Evolutionary conservation across 2,888 invertebrate species (phyloP).

Genomic region (Drosophila colorata): DNA sequence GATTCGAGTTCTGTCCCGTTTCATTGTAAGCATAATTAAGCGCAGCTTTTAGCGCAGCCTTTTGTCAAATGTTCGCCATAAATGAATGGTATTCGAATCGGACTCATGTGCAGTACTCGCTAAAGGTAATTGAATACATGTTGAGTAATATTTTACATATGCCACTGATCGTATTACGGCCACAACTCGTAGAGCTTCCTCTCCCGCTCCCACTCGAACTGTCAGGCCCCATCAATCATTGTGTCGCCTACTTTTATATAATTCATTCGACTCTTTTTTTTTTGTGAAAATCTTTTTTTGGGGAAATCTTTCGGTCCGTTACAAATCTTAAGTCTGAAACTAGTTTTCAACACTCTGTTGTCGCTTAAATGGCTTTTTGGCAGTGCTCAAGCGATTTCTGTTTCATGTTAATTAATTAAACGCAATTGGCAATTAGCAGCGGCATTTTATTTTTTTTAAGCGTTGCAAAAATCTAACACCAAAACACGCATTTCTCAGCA

Average conservation of each 20-base stretch:
- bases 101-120: conserved; percentile 28
- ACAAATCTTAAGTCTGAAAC: conserved; percentile 38
- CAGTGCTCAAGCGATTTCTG: conserved; percentile 18
- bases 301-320: conserved; percentile 50
- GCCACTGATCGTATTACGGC: conserved; percentile 44
- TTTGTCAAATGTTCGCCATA: conserved; percentile 43
- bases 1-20: conserved; percentile 55
- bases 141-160: conserved; percentile 52
- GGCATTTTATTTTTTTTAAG: conserved; percentile 38
- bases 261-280: conserved; percentile 30
- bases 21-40: conserved; percentile 71
- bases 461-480: conserved; percentile 38
- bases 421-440: conserved; percentile 68
- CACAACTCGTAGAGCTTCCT: conserved; percentile 38
- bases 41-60: conserved; percentile 45
- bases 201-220: not conserved
- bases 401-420: conserved; percentile 71
- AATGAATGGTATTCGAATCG: conserved; percentile 8
- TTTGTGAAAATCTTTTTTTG: conserved; percentile 33
- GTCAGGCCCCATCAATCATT: conserved; percentile 62
- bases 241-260: conserved; percentile 42
- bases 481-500: not conserved
- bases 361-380: conserved; percentile 41
- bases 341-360: conserved; percentile 36
- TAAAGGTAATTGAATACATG: conserved; percentile 62